Evolutionary conservation across 2,888 invertebrate genomes (phyloP).

Genomic region (Gibbula magus): DNA sequence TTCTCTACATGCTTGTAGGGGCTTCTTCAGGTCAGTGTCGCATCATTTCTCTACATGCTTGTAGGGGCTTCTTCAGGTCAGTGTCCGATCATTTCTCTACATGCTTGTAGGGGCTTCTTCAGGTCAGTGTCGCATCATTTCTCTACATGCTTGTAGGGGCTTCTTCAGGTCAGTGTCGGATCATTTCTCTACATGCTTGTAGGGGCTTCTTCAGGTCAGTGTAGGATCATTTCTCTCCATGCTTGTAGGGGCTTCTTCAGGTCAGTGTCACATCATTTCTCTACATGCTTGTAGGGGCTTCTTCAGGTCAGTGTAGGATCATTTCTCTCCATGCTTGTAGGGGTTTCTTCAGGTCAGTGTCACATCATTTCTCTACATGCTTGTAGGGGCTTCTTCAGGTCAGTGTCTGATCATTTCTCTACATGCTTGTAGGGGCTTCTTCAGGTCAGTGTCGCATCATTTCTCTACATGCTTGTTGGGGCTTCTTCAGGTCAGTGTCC

Average conservation of each 20-base stretch:
- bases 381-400: conserved; percentile 91
- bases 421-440: conserved; percentile 86
- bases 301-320: conserved; percentile 85
- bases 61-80: conserved; percentile 91
- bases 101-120: conserved; percentile 88
- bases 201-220: conserved; percentile 91
- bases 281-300: conserved; percentile 83
- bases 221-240: background rate
- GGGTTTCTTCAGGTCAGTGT: conserved; percentile 90
- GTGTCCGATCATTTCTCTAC: background rate
- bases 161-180: conserved; percentile 88
- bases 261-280: conserved; percentile 74
- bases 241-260: conserved; percentile 90
- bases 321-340: conserved; percentile 75
- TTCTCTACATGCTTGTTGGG: conserved; percentile 77
- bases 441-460: conserved; percentile 82
- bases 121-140: conserved; percentile 78
- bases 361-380: background rate
- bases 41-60: background rate
- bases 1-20: conserved; percentile 78
- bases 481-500: conserved; percentile 89
- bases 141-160: conserved; percentile 80
- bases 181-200: background rate
- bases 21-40: conserved; percentile 89
- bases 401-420: conserved; percentile 43